Conservation (phyloP, 2,113 vertebrate species). For the Orthochromis malagaraziensis region DNA sequence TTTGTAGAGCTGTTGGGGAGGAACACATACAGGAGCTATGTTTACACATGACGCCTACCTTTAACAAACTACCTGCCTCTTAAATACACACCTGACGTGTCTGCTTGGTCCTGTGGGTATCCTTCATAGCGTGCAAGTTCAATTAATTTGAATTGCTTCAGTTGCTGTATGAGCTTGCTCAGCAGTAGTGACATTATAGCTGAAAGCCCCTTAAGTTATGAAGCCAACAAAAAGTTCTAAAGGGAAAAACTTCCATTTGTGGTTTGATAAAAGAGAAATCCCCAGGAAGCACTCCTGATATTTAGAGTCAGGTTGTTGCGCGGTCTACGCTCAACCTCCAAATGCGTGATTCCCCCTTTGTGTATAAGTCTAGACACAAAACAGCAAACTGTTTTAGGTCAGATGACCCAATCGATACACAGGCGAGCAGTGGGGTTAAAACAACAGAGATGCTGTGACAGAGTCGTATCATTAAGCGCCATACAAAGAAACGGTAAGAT, state of each 20-base stretch:
- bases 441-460: background rate
- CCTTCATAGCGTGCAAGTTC: background rate
- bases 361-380: background rate
- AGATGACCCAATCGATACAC: background rate
- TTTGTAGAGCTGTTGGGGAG: background rate
- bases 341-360: background rate
- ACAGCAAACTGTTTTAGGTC: background rate
- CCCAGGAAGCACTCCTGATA: background rate
- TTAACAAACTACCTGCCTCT: background rate
- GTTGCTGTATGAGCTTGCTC: background rate
- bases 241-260: background rate
- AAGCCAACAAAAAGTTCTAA: background rate
- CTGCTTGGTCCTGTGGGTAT: background rate
- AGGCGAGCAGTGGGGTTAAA: background rate
- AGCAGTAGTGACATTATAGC: background rate
- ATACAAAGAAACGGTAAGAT: background rate
- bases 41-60: background rate
- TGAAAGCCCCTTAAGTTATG: background rate
- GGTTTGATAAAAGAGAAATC: background rate
- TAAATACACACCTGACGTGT: background rate
- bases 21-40: background rate
- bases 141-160: background rate
- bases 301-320: background rate
- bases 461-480: background rate
- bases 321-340: background rate